Conservation (phyloP, 1,140 invertebrate species). For the Drosophila nikananu region DNA sequence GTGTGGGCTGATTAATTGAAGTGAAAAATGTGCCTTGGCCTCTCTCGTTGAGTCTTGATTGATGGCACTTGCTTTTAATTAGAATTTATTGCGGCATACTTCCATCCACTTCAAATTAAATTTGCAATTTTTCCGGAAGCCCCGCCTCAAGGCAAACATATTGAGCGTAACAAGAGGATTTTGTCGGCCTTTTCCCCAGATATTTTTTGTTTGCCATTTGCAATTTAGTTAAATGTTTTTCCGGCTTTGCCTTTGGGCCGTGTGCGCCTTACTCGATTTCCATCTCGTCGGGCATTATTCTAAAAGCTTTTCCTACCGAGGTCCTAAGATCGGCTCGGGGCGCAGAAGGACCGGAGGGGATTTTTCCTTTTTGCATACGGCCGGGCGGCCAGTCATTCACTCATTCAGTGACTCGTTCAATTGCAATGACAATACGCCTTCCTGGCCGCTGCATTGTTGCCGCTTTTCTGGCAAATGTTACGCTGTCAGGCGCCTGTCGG, state of each 20-base stretch:
- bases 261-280: conserved; percentile 41
- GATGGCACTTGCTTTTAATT: conserved; percentile 73
- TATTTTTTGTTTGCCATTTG: conserved; percentile 31
- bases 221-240: conserved; percentile 70
- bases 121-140: conserved; percentile 38
- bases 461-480: conserved; percentile 62
- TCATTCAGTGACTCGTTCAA: conserved; percentile 59
- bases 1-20: conserved; percentile 68
- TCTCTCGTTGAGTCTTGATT: conserved; percentile 49
- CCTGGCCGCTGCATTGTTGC: conserved; percentile 46
- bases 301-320: conserved; percentile 59
- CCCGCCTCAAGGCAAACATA: conserved; percentile 33
- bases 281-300: conserved; percentile 56
- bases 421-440: conserved; percentile 67
- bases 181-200: background rate
- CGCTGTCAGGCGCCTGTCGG: conserved; percentile 73
- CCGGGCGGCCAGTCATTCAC: conserved; percentile 43
- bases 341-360: conserved; percentile 18
- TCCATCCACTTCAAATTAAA: conserved; percentile 58
- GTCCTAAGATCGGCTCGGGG: background rate
- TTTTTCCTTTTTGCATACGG: conserved; percentile 42
- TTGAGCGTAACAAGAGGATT: conserved; percentile 50
- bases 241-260: conserved; percentile 42
- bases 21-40: conserved; percentile 57
- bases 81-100: conserved; percentile 69